Conservation (phyloP, 2,888 invertebrate genomes). For the Masnerella sp. region DNA sequence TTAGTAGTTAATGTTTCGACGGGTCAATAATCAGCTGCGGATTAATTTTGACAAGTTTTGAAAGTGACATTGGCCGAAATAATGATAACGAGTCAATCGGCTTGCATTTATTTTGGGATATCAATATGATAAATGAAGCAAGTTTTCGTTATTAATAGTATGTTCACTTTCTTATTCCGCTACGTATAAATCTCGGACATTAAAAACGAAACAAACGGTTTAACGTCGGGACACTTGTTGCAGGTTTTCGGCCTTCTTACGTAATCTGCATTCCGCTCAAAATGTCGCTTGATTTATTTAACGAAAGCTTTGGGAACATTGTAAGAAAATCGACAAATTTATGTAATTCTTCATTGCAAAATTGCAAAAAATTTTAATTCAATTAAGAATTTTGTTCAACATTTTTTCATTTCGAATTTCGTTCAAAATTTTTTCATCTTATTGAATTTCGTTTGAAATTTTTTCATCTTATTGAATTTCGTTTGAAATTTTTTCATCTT, state of each 20-base stretch:
- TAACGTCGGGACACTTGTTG: conserved; percentile 34
- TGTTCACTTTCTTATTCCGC: conserved; percentile 33
- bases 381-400: background rate
- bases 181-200: conserved; percentile 23
- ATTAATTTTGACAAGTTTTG: conserved; percentile 15
- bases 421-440: too few relatives aligned
- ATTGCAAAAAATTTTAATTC: too few relatives aligned
- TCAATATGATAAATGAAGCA: conserved; percentile 31
- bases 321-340: conserved; percentile 20
- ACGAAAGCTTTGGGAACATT: conserved; percentile 4
- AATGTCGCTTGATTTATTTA: conserved; percentile 37
- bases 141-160: conserved; percentile 29
- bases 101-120: conserved; percentile 25
- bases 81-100: background rate
- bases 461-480: too few relatives aligned
- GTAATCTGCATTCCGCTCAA: conserved; percentile 30
- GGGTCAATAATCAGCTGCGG: background rate
- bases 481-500: background rate
- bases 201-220: conserved; percentile 24
- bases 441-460: too few relatives aligned
- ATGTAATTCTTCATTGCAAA: conserved; percentile 19
- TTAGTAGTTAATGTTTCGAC: conserved; percentile 6
- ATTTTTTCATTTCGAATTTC: background rate
- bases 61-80: background rate
- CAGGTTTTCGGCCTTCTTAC: conserved; percentile 35